Conservation (phyloP, 2,797 vertebrate genomes). For the Hippocampus kuda region DNA sequence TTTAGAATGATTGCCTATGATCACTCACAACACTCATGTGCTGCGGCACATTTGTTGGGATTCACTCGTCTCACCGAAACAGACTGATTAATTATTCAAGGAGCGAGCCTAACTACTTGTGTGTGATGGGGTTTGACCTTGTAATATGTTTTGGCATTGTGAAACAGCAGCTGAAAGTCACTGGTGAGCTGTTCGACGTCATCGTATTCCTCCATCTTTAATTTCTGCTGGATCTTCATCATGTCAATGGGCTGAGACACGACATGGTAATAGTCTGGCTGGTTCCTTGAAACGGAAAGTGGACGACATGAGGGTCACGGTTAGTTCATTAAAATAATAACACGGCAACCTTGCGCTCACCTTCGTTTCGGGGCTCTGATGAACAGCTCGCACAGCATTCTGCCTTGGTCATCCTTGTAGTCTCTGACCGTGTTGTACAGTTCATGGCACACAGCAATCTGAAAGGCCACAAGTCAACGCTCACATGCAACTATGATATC, state of each 20-base stretch:
- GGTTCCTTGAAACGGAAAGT: conserved; percentile 71
- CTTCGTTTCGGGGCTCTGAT: conserved; percentile 94
- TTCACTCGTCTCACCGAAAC: too few relatives aligned
- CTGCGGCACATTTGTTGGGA: too few relatives aligned
- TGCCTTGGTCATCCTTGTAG: conserved; percentile 95
- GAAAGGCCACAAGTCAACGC: conserved; percentile 20
- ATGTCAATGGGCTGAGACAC: conserved; percentile 98
- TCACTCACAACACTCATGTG: too few relatives aligned
- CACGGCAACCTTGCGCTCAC: conserved; percentile 46
- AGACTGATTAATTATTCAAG: too few relatives aligned
- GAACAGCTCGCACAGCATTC: conserved; percentile 93
- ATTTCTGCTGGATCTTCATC: conserved; percentile 99
- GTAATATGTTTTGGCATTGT: conserved; percentile 94
- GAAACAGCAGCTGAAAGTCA: conserved; percentile 94
- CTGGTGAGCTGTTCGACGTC: conserved; percentile 88
- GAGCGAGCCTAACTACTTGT: not conserved
- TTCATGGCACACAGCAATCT: conserved; percentile 98
- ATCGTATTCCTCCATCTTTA: conserved; percentile 99
- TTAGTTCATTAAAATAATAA: not conserved
- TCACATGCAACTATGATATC: not conserved
- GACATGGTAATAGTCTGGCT: conserved; percentile 97
- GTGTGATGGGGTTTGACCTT: conserved; percentile 68
- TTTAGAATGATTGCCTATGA: too few relatives aligned
- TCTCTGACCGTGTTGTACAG: conserved; percentile 96
- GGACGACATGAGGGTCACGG: not conserved